A percentile compares a stretch with the other conserved stretches of the same genome.
Evolutionary conservation across 2,797 vertebrate genomes (phyloP).

Genomic region (Halcyon chelicuti): DNA sequence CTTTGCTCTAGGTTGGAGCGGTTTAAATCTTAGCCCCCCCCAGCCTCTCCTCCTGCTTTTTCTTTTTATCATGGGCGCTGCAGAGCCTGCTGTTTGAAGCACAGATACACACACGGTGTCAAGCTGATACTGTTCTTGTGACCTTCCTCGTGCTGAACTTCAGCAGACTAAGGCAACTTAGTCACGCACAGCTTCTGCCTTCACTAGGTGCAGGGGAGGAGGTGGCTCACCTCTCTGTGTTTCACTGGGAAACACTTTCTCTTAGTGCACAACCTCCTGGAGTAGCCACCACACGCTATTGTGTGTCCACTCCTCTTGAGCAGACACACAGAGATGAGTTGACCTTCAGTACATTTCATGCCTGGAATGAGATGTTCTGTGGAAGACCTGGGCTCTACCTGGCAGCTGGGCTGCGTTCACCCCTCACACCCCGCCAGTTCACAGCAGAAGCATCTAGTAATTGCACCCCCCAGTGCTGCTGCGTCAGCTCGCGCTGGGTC

Average conservation of each 20-base stretch:
- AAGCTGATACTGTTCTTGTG: background rate
- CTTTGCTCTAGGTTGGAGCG: background rate
- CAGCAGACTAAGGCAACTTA: background rate
- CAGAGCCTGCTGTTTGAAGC: background rate
- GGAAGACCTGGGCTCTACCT: background rate
- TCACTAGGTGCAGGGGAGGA: accelerated
- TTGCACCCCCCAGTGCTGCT: background rate
- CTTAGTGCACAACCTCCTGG: background rate
- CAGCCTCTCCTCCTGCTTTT: accelerated
- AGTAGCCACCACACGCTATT: background rate
- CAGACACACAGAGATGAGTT: background rate
- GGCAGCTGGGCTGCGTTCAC: background rate
- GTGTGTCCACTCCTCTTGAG: background rate
- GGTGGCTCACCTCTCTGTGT: accelerated
- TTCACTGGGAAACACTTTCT: background rate
- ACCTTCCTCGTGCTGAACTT: background rate
- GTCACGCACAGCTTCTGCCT: background rate
- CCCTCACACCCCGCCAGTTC: background rate
- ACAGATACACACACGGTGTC: background rate
- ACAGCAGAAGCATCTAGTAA: background rate
- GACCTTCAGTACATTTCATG: accelerated
- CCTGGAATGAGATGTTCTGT: background rate
- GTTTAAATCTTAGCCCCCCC: background rate
- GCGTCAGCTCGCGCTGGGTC: background rate
- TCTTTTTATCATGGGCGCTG: too few species aligned